These are phyloP conservation scores for Caenorhabditis latens DNA, from an alignment of 1,140 invertebrate species.

Conservation along the genomic window DNA sequence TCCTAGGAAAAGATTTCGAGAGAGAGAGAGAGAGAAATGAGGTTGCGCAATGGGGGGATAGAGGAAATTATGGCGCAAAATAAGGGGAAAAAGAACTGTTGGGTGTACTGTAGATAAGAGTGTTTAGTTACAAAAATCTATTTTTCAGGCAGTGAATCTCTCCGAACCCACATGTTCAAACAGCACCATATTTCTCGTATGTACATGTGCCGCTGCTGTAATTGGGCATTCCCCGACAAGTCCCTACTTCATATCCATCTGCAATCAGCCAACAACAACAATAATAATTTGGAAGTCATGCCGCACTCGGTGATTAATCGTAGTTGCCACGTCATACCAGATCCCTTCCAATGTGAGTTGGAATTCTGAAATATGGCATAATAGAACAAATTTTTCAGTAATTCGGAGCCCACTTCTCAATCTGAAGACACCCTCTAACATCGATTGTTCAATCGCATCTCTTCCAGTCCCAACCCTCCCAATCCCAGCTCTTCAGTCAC, in stretches of 20 bases:
- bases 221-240: slow-evolving; percentile 78
- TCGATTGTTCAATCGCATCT: not conserved
- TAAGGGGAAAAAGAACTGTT: too few relatives aligned
- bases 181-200: slow-evolving; percentile 77
- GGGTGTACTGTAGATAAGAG: too few relatives aligned
- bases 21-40: not conserved
- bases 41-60: slow-evolving; percentile 1
- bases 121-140: too few relatives aligned
- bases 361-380: not conserved
- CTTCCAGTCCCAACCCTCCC: slow-evolving; percentile 4
- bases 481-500: not conserved
- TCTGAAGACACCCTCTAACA: not conserved
- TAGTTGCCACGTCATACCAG: slow-evolving; percentile 24
- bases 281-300: not conserved
- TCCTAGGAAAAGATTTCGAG: not conserved
- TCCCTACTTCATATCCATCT: slow-evolving; percentile 77
- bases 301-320: slow-evolving; percentile 23
- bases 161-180: slow-evolving; percentile 76
- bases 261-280: slow-evolving; percentile 46
- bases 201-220: slow-evolving; percentile 78
- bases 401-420: not conserved
- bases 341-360: slow-evolving; percentile 14
- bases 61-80: not conserved
- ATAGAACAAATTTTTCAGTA: not conserved
- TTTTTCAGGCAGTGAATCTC: slow-evolving; percentile 76